Conservation (phyloP, 2,113 vertebrate species). For the Saccopteryx leptura region DNA sequence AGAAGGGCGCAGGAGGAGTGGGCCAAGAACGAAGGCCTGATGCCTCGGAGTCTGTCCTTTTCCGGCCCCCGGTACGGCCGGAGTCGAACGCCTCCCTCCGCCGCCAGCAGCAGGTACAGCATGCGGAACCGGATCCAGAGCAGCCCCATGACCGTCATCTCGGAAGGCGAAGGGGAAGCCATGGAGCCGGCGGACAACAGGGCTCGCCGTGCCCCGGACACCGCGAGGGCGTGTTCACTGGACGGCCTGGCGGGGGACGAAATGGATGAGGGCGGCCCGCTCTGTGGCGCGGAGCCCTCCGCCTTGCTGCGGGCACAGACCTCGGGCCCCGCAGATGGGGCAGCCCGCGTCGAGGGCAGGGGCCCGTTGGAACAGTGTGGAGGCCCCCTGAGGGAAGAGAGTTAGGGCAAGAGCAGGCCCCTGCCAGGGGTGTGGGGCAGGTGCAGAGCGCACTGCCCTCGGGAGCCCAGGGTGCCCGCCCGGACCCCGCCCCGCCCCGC, state of each 20-base stretch:
- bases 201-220: slow-evolving; percentile 72
- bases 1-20: slow-evolving; percentile 93
- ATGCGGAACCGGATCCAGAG: slow-evolving; percentile 96
- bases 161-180: slow-evolving; percentile 95
- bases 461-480: slow-evolving; percentile 79
- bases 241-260: slow-evolving; percentile 78
- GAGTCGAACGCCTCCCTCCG: slow-evolving; percentile 95
- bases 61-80: slow-evolving; percentile 92
- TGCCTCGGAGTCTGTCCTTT: slow-evolving; percentile 91
- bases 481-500: slow-evolving; percentile 75
- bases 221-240: slow-evolving; percentile 72
- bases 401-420: slow-evolving; percentile 80
- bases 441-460: slow-evolving; percentile 54
- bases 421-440: slow-evolving; percentile 32
- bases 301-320: slow-evolving; percentile 62
- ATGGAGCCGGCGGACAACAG: slow-evolving; percentile 88
- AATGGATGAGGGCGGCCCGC: slow-evolving; percentile 72
- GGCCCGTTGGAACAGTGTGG: slow-evolving; percentile 5
- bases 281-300: slow-evolving; percentile 23
- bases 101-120: slow-evolving; percentile 98
- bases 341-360: background rate
- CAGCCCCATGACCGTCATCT: slow-evolving; percentile 99
- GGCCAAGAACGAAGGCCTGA: slow-evolving; percentile 92
- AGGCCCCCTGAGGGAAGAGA: slow-evolving; percentile 84
- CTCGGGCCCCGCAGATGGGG: slow-evolving; percentile 67